These are phyloP conservation scores for Mythimna loreyi DNA, from an alignment of 2,888 invertebrate species.

Conservation along the genomic window DNA sequence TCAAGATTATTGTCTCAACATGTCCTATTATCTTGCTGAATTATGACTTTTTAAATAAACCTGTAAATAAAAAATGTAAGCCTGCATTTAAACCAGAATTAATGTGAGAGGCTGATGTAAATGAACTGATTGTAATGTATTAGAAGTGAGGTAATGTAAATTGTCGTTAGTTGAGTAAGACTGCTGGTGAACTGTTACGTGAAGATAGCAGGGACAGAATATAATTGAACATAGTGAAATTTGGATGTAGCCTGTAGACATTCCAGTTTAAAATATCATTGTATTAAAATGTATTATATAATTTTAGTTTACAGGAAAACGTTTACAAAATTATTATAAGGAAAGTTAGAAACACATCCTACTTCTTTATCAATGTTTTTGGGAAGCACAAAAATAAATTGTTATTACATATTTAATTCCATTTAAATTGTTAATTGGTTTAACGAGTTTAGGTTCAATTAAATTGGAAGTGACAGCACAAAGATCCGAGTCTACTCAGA, in stretches of 20 bases:
- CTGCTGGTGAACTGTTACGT: slow-evolving; percentile 14
- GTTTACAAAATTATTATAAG: background rate
- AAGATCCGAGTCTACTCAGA: background rate
- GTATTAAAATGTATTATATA: background rate
- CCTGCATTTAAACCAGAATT: slow-evolving; percentile 11
- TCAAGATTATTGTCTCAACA: background rate
- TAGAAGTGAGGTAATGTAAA: slow-evolving; percentile 26
- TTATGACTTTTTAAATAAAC: background rate
- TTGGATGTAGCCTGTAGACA: slow-evolving; percentile 7
- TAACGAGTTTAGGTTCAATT: background rate
- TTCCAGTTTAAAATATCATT: background rate
- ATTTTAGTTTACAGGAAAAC: slow-evolving; percentile 11
- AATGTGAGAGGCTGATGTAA: slow-evolving; percentile 12
- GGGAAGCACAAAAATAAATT: background rate
- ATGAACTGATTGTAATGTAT: slow-evolving; percentile 48
- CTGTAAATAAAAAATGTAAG: background rate
- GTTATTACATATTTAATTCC: background rate
- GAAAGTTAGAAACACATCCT: background rate
- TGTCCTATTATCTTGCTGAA: background rate
- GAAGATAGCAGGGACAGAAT: slow-evolving; percentile 1
- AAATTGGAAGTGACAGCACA: slow-evolving; percentile 3
- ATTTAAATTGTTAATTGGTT: slow-evolving; percentile 11
- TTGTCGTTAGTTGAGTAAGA: slow-evolving; percentile 22
- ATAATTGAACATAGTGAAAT: background rate
- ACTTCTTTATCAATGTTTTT: background rate